These are phyloP conservation scores for Maniola jurtina DNA, from an alignment of 1,140 invertebrate genomes.

Conservation along the genomic window DNA sequence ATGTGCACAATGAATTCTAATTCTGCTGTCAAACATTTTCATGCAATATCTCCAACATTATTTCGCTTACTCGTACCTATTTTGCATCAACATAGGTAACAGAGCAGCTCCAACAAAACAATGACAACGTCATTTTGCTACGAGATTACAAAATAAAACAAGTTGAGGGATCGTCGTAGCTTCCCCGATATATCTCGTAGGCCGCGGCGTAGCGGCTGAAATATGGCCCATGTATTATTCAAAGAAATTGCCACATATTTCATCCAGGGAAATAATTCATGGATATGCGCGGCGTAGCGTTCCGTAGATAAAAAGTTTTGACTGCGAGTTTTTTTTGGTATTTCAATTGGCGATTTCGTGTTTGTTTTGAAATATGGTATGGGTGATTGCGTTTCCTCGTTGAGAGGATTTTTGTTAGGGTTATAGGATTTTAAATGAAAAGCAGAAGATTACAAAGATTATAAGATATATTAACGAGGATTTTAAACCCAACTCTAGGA, in stretches of 20 bases:
- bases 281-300: constrained; percentile 32
- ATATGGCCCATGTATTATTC: constrained; percentile 79
- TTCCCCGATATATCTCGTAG: constrained; percentile 32
- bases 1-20: too few relatives aligned
- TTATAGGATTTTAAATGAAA: too few relatives aligned
- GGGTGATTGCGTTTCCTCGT: neutral
- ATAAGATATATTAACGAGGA: too few relatives aligned
- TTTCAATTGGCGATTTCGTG: constrained; percentile 12
- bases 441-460: too few relatives aligned
- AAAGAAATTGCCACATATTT: constrained; percentile 79
- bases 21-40: too few relatives aligned
- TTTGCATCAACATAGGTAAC: neutral
- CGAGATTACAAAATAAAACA: constrained; percentile 34
- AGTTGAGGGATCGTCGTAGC: constrained; percentile 28
- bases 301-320: constrained; percentile 19
- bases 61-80: too few relatives aligned
- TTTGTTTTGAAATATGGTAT: constrained; percentile 1
- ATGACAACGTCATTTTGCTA: constrained; percentile 17
- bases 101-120: constrained; percentile 3
- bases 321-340: constrained; percentile 4
- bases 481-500: too few relatives aligned
- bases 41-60: too few relatives aligned
- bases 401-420: neutral
- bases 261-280: constrained; percentile 75
- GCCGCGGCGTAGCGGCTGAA: constrained; percentile 44